Base-by-base conservation (phyloP, 2,797 vertebrate genomes). In the Chelmon rostratus region DNA sequence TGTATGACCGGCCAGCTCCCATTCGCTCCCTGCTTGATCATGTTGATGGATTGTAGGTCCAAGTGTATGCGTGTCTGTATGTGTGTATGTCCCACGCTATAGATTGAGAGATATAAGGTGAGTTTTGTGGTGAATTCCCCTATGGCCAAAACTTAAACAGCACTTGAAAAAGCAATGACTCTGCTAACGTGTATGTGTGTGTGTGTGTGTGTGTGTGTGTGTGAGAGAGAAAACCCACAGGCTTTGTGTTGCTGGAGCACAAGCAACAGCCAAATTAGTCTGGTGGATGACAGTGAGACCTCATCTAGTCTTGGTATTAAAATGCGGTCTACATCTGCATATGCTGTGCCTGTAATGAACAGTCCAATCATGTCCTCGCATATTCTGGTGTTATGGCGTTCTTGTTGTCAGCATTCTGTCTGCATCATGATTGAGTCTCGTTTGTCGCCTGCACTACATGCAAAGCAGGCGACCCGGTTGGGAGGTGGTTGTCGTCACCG, bases 11-110 rank as follows among this genome's bases (percentile, higher is more conserved):
- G 91, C 89, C 91, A 82, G 81, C 75, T 91, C 81, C 68, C 70
- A 88, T 91, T 86, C 72, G 15, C 58, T 84, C 74, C 78, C 74
- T 69, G 82, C 89, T 91, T 93, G 89, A 92, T 93, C 89, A 91
- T 78, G 70, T 81, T 92, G 91, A 93, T 90, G 81, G 88, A 93
- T 89, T 82, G 88, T 83, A 78, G 56, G 64, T 76, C 64, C 49
- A 8, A 71, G 53, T 69, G 69, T 79, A 40, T 72, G 73, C 79
- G 78, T 81, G 62, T 76, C 37, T 77, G 23, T 19, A 18, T 79
- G 54, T 75, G 61, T 79, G 37, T 82, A 56, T 58, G 47, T 73
- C n/a, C 10, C 12, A 42, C 73, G 28, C 35, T 73, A 59, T 76
- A 68, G 73, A 87, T 82, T 83, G 77, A 86, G 62, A 79, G 49